Conservation (phyloP, 2,888 invertebrate species). For the Protophormia terraenovae region DNA sequence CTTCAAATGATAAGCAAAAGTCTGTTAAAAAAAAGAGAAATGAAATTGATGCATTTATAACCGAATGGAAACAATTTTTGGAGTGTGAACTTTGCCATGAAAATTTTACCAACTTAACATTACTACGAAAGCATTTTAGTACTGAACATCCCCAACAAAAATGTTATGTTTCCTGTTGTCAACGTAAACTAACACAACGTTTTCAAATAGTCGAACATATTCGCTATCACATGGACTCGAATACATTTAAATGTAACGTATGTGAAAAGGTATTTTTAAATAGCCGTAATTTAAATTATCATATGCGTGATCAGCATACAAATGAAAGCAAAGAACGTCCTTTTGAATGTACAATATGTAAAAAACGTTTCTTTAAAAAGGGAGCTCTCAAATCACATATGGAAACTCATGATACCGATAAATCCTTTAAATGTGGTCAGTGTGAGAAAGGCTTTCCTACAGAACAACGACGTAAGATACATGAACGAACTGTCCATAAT, state of each 20-base stretch:
- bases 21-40: constrained; percentile 30
- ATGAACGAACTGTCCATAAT: constrained; percentile 62
- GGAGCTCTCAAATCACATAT: constrained; percentile 65
- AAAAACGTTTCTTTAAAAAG: constrained; percentile 63
- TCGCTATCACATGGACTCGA: constrained; percentile 68
- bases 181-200: constrained; percentile 68
- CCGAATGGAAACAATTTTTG: constrained; percentile 63
- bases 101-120: constrained; percentile 52
- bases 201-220: constrained; percentile 70
- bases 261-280: constrained; percentile 66
- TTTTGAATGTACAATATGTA: constrained; percentile 66
- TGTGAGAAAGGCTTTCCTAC: constrained; percentile 70
- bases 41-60: constrained; percentile 55
- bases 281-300: constrained; percentile 60
- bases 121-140: constrained; percentile 66
- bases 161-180: constrained; percentile 70
- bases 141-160: constrained; percentile 60
- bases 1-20: constrained; percentile 17
- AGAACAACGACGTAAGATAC: constrained; percentile 58
- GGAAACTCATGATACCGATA: constrained; percentile 65
- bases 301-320: constrained; percentile 64
- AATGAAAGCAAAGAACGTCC: constrained; percentile 38
- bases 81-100: constrained; percentile 66
- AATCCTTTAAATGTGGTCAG: constrained; percentile 68
- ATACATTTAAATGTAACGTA: constrained; percentile 68